Conservation (phyloP, 2,113 vertebrate genomes). For the Beaufortia kweichowensis region DNA sequence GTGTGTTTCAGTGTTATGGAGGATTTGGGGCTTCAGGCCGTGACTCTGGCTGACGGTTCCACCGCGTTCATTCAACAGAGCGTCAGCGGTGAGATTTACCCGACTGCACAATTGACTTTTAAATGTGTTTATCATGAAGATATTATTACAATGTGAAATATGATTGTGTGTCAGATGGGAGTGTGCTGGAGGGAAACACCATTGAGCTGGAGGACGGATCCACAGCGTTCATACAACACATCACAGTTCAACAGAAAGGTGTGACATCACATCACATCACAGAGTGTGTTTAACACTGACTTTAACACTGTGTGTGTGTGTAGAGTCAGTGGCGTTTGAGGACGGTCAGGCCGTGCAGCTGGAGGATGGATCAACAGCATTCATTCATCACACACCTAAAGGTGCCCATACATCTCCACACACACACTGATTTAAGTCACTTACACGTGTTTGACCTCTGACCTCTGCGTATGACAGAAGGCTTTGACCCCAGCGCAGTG, state of each 20-base stretch:
- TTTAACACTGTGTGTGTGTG: background rate
- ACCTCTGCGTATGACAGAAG: conserved; percentile 61
- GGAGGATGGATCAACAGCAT: conserved; percentile 79
- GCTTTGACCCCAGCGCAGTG: conserved; percentile 72
- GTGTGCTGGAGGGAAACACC: conserved; percentile 78
- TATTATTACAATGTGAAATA: background rate
- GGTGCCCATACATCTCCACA: conserved; percentile 62
- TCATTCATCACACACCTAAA: conserved; percentile 76
- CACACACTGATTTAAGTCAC: background rate
- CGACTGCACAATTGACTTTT: background rate
- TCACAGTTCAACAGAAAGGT: conserved; percentile 81
- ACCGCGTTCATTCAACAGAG: conserved; percentile 75
- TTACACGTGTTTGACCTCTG: background rate
- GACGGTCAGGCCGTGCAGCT: conserved; percentile 79
- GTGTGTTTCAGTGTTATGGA: conserved; percentile 70
- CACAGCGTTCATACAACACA: conserved; percentile 79
- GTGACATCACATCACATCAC: background rate
- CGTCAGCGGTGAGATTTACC: conserved; percentile 67
- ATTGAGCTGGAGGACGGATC: conserved; percentile 81
- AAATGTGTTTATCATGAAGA: background rate
- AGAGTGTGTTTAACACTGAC: background rate
- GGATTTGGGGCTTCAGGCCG: conserved; percentile 75
- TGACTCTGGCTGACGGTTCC: conserved; percentile 76
- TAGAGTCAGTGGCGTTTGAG: conserved; percentile 77
- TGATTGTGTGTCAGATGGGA: conserved; percentile 73